Conservation (phyloP, 2,888 invertebrate species). For the Mayetiola destructor region DNA sequence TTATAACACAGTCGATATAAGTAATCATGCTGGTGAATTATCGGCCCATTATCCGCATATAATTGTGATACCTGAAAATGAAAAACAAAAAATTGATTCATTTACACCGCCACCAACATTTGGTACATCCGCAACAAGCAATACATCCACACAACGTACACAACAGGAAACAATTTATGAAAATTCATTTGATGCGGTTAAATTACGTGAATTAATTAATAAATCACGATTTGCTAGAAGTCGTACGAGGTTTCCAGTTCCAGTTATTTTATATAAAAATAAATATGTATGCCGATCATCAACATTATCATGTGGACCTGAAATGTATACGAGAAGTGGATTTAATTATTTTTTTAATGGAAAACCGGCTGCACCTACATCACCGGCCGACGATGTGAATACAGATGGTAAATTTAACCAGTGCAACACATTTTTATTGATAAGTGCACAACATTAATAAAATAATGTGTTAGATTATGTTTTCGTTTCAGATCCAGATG, state of each 20-base stretch:
- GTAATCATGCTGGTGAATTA: conserved; percentile 50
- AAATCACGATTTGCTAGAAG: conserved; percentile 59
- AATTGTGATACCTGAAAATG: conserved; percentile 48
- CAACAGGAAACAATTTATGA: conserved; percentile 42
- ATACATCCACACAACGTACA: conserved; percentile 27
- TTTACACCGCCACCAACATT: conserved; percentile 22
- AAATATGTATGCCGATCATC: conserved; percentile 60
- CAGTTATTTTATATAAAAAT: conserved; percentile 60
- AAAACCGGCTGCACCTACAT: conserved; percentile 15
- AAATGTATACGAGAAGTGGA: conserved; percentile 55
- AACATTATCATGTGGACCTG: conserved; percentile 56
- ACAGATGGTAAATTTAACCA: neutral
- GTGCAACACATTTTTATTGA: neutral
- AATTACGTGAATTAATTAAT: conserved; percentile 47
- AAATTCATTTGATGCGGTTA: conserved; percentile 40
- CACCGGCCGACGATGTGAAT: conserved; percentile 14
- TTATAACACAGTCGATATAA: conserved; percentile 48
- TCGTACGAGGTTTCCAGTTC: conserved; percentile 58
- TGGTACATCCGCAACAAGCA: conserved; percentile 17
- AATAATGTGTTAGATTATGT: neutral
- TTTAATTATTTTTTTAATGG: conserved; percentile 36
- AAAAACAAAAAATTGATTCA: conserved; percentile 24
- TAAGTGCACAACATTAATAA: neutral
- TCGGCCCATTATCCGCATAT: conserved; percentile 57
- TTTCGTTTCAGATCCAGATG: conserved; percentile 8